A percentile compares a stretch with the other conserved stretches of the same genome.
phyloP scores from a whole-genome alignment of 2,888 invertebrate species.

The Neoitamus cyanurus region DNA sequence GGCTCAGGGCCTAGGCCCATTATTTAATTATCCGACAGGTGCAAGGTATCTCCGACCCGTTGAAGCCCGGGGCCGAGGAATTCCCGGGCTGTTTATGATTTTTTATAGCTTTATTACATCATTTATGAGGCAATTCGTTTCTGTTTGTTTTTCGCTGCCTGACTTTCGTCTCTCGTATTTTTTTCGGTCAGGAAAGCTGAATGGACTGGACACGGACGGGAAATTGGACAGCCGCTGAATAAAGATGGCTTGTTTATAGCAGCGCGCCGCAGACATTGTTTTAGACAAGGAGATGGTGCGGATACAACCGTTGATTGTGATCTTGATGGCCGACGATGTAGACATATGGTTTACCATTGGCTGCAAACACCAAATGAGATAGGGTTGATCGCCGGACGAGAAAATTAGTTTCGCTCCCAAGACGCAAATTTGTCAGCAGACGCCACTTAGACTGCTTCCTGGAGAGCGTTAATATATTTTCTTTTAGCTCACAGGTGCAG shows the following conservation, averaged over 20 bases:
- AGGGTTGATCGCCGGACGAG: conserved; percentile 9
- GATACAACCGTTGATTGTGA: conserved; percentile 11
- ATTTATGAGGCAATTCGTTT: conserved; percentile 27
- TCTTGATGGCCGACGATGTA: neutral
- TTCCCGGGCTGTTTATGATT: conserved; percentile 2
- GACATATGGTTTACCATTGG: neutral
- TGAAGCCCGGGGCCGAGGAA: neutral
- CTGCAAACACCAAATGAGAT: neutral
- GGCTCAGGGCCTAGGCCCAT: conserved; percentile 2
- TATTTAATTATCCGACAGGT: conserved; percentile 50
- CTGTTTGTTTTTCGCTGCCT: conserved; percentile 9
- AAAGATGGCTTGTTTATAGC: conserved; percentile 28
- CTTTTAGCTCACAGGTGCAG: neutral
- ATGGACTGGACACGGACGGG: neutral
- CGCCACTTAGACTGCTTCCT: neutral
- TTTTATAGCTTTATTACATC: conserved; percentile 35
- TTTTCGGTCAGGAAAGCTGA: neutral
- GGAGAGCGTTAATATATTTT: neutral
- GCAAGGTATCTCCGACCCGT: neutral
- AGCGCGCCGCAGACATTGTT: neutral
- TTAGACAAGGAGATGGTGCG: conserved; percentile 21
- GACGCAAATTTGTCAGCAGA: conserved; percentile 1
- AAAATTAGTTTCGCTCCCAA: conserved; percentile 9
- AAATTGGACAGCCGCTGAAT: conserved; percentile 27
- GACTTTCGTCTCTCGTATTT: neutral